phyloP scores from a whole-genome alignment of 2,888 invertebrate genomes.

The Invenusta paracnida region DNA sequence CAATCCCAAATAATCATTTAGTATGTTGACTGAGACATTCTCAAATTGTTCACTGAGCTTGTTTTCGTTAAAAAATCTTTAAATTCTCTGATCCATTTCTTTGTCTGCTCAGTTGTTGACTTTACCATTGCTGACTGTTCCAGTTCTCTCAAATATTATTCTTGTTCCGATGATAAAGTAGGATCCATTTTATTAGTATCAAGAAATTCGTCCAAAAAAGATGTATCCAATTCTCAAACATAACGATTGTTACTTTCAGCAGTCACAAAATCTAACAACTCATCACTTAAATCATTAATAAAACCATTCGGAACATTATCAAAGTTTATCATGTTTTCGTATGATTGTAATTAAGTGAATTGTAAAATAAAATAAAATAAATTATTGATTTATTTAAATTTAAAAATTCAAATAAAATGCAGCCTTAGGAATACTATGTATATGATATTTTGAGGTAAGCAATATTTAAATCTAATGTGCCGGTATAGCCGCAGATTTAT shows the following conservation, averaged over 20 bases:
- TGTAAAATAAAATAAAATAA: not conserved
- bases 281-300: not conserved
- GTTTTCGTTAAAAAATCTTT: not conserved
- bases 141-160: not conserved
- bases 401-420: too few relatives aligned
- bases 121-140: not conserved
- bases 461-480: too few relatives aligned
- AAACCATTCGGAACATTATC: not conserved
- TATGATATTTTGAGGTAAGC: too few relatives aligned
- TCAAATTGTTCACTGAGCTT: not conserved
- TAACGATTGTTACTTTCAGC: not conserved
- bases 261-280: not conserved
- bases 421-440: too few relatives aligned
- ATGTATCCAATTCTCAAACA: not conserved
- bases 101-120: not conserved
- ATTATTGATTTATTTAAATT: too few relatives aligned
- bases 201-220: not conserved
- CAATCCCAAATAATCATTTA: not conserved
- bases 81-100: not conserved
- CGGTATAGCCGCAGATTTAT: too few relatives aligned
- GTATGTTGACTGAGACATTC: not conserved
- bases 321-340: not conserved
- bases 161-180: not conserved
- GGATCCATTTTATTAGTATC: not conserved
- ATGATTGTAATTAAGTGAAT: not conserved